Evolutionary conservation across 37 sponge, comb jelly and placozoan genomes (phyloP).

Genomic region (Dysidea cf. avara): DNA sequence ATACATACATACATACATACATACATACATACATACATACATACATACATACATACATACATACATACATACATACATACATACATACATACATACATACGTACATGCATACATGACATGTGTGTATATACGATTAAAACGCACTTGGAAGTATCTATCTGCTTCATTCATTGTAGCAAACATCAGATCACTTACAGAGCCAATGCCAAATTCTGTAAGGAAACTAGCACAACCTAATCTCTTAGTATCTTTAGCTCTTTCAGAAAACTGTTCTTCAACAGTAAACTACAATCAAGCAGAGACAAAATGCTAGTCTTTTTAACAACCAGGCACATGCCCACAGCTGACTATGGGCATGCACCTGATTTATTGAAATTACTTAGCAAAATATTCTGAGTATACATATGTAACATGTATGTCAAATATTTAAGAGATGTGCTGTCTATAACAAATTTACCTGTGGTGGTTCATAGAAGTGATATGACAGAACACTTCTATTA

Average conservation of each 20-base stretch:
- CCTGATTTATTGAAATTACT: too few relatives aligned
- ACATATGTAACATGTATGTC: not conserved
- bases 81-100: too few relatives aligned
- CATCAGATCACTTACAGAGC: constrained; percentile 4
- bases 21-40: too few relatives aligned
- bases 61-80: too few relatives aligned
- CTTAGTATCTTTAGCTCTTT: constrained; percentile 49
- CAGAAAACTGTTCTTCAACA: constrained; percentile 31
- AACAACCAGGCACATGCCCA: not conserved
- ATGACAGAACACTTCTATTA: constrained; percentile 86
- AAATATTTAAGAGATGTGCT: not conserved
- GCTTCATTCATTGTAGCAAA: constrained; percentile 47
- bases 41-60: too few relatives aligned
- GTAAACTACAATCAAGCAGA: too few relatives aligned
- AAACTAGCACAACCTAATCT: constrained; percentile 65
- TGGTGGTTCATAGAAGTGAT: constrained; percentile 85
- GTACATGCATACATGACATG: not conserved
- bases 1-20: too few relatives aligned
- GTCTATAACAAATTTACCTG: too few relatives aligned
- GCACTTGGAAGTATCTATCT: constrained; percentile 51
- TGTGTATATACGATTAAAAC: not conserved
- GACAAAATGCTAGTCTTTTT: not conserved
- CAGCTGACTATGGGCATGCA: too few relatives aligned
- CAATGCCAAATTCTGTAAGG: constrained; percentile 23
- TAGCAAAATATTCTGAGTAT: not conserved